phyloP scores from a whole-genome alignment of 2,797 vertebrate species.

The Podargus strigoides region DNA sequence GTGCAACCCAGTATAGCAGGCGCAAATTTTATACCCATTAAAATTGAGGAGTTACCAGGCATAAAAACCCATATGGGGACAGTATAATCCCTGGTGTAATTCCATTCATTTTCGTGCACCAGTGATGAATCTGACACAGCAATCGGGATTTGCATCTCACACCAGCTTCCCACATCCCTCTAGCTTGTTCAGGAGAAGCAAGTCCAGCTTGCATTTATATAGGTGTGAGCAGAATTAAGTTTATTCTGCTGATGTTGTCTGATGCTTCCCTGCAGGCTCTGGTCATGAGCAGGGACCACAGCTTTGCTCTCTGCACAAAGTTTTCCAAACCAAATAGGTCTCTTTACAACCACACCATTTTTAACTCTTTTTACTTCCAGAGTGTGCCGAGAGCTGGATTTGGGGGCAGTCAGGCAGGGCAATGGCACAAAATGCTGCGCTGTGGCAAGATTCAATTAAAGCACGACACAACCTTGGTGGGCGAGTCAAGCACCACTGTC shows the following conservation, averaged over 20 bases:
- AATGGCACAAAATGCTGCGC: fast-evolving
- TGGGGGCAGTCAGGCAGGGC: background rate
- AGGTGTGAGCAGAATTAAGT: background rate
- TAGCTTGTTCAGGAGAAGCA: background rate
- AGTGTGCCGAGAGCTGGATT: background rate
- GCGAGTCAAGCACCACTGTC: fast-evolving
- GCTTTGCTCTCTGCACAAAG: background rate
- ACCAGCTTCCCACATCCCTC: background rate
- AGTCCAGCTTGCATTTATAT: background rate
- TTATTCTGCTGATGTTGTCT: background rate
- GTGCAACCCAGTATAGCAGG: conserved; percentile 20
- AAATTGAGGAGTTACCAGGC: conserved; percentile 36
- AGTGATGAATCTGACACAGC: background rate
- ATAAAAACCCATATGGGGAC: conserved; percentile 42
- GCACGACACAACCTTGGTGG: background rate
- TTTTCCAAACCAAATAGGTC: background rate
- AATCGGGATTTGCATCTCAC: background rate
- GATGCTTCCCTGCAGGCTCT: background rate
- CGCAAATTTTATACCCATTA: conserved; percentile 52
- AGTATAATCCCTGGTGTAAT: conserved; percentile 46
- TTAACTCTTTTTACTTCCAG: background rate
- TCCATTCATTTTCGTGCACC: conserved; percentile 19
- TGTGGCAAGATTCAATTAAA: background rate
- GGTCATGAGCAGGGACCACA: background rate
- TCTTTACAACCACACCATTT: background rate